Conservation (phyloP, 2,797 vertebrate genomes). For the Notolepis coatsorum region DNA sequence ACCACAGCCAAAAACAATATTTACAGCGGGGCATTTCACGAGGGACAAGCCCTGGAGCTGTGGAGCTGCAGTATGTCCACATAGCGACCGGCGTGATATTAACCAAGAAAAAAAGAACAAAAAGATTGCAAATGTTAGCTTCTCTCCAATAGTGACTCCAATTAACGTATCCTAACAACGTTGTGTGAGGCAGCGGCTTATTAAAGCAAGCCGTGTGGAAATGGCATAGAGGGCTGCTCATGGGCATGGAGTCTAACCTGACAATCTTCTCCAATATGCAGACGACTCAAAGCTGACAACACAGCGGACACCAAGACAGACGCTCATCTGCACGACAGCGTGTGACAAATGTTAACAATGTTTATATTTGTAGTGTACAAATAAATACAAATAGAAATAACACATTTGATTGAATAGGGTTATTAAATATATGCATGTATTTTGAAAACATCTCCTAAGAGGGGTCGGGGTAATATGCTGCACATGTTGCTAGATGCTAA, state of each 20-base stretch:
- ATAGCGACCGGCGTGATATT: conserved; percentile 2
- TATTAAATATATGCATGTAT: conserved; percentile 41
- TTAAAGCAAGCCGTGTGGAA: conserved; percentile 44
- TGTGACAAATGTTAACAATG: neutral
- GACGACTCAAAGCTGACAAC: neutral
- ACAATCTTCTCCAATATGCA: conserved; percentile 1
- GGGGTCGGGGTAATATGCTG: neutral
- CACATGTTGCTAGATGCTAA: conserved; percentile 22
- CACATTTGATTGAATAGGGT: conserved; percentile 6
- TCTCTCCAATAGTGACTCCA: conserved; percentile 37
- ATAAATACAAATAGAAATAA: conserved; percentile 1
- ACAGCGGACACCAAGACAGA: conserved; percentile 1
- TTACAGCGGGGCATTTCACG: conserved; percentile 24
- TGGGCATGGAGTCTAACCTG: neutral
- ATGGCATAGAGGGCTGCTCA: conserved; percentile 28
- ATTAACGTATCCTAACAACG: conserved; percentile 38
- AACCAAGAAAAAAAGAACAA: too few species aligned
- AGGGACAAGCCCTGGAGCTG: conserved; percentile 4
- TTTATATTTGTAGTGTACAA: neutral
- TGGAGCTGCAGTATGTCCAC: conserved; percentile 17
- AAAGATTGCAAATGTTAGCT: conserved; percentile 32
- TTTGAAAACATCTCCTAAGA: neutral
- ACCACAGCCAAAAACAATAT: conserved; percentile 26
- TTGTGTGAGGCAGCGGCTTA: conserved; percentile 13
- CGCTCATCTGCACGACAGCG: neutral